Evolutionary conservation across 2,113 vertebrate species (phyloP).

Genomic region (Hippocampus comes): DNA sequence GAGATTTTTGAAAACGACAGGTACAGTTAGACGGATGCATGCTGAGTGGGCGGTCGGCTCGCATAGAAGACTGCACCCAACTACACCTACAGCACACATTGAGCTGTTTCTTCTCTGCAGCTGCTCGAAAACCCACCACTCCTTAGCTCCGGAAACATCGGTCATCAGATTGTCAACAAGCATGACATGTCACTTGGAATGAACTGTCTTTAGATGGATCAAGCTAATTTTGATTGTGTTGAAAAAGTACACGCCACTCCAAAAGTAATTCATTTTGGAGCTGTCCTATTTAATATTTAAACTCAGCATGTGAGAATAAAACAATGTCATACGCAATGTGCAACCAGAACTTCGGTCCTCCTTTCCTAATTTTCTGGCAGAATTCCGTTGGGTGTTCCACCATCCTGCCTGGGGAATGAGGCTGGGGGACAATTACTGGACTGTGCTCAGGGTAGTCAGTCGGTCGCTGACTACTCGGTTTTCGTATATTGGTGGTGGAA

Average conservation of each 20-base stretch:
- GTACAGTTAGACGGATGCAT: constrained; percentile 30
- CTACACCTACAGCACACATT: constrained; percentile 9
- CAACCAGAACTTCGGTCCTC: too few relatives aligned
- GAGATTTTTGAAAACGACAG: constrained; percentile 19
- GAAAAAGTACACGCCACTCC: constrained; percentile 12
- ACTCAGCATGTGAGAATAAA: not conserved
- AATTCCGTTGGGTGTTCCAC: too few relatives aligned
- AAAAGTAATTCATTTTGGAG: constrained; percentile 22
- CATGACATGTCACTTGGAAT: not conserved
- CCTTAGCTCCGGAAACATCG: constrained; percentile 20
- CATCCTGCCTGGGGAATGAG: too few relatives aligned
- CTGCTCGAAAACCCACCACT: constrained; percentile 26
- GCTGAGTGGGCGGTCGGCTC: constrained; percentile 38
- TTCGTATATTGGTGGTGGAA: too few relatives aligned
- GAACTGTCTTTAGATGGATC: not conserved
- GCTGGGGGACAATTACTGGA: too few relatives aligned
- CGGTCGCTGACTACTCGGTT: too few relatives aligned
- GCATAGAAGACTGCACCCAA: not conserved
- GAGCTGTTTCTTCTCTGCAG: constrained; percentile 18
- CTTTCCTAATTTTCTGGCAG: too few relatives aligned
- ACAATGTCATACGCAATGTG: too few relatives aligned
- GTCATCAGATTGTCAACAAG: constrained; percentile 17
- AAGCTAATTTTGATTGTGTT: not conserved
- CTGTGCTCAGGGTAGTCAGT: too few relatives aligned
- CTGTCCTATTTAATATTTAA: not conserved